Evolutionary conservation across 2,797 vertebrate genomes (phyloP).

Genomic region (Dendrocincla fuliginosa): DNA sequence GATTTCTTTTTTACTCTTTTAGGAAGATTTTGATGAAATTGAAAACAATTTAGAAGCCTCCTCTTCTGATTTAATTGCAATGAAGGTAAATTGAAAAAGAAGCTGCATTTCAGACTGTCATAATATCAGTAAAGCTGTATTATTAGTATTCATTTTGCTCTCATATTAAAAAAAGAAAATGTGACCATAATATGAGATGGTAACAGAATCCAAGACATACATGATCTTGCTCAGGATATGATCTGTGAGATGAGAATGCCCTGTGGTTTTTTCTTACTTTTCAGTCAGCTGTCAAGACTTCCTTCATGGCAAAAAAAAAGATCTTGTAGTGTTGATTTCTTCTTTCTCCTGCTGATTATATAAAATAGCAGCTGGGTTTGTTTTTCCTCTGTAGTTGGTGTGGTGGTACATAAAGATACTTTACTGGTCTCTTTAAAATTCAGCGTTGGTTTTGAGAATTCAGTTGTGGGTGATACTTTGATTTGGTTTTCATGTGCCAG

Average conservation of each 20-base stretch:
- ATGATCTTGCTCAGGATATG: neutral
- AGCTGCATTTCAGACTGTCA: neutral
- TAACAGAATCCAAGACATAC: neutral
- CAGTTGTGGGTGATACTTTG: neutral
- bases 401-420: neutral
- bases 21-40: conserved; percentile 76
- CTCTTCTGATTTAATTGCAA: conserved; percentile 73
- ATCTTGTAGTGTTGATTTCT: neutral
- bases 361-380: neutral
- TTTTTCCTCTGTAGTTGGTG: neutral
- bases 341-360: neutral
- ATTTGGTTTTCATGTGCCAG: neutral
- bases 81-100: conserved; percentile 73
- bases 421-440: neutral
- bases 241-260: neutral
- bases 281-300: neutral
- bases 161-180: neutral
- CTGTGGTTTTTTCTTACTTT: neutral
- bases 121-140: neutral
- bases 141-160: neutral
- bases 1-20: conserved; percentile 16
- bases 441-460: neutral
- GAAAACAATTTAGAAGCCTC: conserved; percentile 72
- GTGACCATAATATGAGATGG: neutral
- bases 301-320: neutral